Conservation (phyloP, 2,113 vertebrate species). For the Albula goreensis region DNA sequence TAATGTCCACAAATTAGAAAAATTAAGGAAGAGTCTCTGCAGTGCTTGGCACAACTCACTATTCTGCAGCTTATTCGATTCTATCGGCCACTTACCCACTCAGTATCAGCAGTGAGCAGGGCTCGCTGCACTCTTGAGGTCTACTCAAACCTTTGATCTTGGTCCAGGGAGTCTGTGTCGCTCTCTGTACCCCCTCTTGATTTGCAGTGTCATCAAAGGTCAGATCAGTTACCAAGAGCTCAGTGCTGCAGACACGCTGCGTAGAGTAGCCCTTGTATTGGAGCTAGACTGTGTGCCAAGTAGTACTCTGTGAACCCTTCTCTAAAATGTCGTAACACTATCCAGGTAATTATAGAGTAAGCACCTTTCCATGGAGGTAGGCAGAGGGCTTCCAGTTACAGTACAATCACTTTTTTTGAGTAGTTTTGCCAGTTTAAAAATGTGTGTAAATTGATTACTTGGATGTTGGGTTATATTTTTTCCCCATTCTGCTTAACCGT, state of each 20-base stretch:
- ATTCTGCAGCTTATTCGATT: too few species aligned
- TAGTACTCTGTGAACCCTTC: slow-evolving; percentile 7
- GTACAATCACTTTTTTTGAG: not conserved
- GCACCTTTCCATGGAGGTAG: slow-evolving; percentile 13
- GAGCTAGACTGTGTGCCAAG: not conserved
- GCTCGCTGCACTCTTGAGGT: not conserved
- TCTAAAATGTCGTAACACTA: slow-evolving; percentile 18
- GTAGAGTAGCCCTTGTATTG: not conserved
- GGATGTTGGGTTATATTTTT: not conserved
- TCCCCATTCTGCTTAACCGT: not conserved
- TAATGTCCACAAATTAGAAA: too few species aligned
- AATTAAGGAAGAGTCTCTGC: too few species aligned
- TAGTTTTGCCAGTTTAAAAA: slow-evolving; percentile 7
- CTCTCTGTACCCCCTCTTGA: not conserved
- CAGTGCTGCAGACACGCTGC: not conserved
- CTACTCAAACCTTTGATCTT: not conserved
- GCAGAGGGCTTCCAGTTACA: slow-evolving; percentile 24
- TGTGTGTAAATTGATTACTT: not conserved
- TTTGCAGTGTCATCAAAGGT: slow-evolving; percentile 2
- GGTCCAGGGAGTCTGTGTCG: not conserved
- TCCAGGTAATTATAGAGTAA: slow-evolving; percentile 21
- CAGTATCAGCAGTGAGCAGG: not conserved
- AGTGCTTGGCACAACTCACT: too few species aligned
- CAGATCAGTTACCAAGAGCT: not conserved
- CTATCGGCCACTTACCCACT: not conserved